phyloP scores from a whole-genome alignment of 2,113 vertebrate species.

The Pelvicachromis taeniatus region DNA sequence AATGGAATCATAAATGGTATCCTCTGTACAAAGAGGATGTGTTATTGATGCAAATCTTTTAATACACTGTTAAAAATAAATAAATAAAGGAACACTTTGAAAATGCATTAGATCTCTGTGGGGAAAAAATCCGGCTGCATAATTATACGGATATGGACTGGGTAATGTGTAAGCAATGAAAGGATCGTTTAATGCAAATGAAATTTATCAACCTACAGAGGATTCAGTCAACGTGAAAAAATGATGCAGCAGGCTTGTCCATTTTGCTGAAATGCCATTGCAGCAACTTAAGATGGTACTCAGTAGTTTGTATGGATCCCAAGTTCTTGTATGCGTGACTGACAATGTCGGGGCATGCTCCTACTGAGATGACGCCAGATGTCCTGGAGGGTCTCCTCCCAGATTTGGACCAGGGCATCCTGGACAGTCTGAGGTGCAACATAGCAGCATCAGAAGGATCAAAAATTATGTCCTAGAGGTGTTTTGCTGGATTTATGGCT shows the following conservation, averaged over 20 bases:
- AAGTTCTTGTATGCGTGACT: background rate
- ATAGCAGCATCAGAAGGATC: background rate
- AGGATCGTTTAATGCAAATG: background rate
- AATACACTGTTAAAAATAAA: background rate
- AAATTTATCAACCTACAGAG: background rate
- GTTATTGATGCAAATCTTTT: background rate
- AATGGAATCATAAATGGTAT: background rate
- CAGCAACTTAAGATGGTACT: background rate
- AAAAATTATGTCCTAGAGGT: background rate
- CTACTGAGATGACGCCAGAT: background rate
- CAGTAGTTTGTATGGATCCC: background rate
- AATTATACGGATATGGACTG: background rate
- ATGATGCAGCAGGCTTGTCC: background rate
- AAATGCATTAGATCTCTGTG: background rate
- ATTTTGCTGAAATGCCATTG: background rate
- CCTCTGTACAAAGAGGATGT: background rate
- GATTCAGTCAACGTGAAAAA: background rate
- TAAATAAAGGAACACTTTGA: background rate
- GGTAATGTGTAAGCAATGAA: background rate
- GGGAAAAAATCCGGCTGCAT: background rate
- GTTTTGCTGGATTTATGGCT: background rate
- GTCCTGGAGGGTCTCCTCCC: background rate
- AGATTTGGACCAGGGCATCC: background rate
- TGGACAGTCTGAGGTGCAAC: background rate
- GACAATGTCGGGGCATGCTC: background rate